phyloP scores from a whole-genome alignment of 92 coral and sea anemone species.

The Plumapathes pennacea region DNA sequence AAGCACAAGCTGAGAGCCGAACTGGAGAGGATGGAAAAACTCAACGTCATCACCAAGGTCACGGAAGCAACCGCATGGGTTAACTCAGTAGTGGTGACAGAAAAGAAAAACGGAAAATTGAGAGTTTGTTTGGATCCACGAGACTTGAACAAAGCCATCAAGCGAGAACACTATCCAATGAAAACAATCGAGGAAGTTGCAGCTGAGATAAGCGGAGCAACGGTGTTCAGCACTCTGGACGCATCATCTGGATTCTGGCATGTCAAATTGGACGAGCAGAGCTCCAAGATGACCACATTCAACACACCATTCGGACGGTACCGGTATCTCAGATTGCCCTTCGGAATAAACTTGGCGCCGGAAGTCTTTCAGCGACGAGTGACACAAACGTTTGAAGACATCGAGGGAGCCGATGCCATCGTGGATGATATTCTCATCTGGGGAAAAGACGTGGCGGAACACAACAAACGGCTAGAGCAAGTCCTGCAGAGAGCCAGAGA shows the following conservation, averaged over 20 bases:
- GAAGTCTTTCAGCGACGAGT: constrained; percentile 8
- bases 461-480: constrained; percentile 10
- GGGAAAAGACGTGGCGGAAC: neutral
- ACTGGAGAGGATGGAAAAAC: too few relatives aligned
- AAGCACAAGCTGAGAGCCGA: constrained; percentile 13
- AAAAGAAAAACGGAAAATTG: constrained; percentile 25
- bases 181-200: constrained; percentile 27
- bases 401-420: neutral
- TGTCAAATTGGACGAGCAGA: neutral
- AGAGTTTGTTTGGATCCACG: constrained; percentile 21
- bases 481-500: constrained; percentile 5
- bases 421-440: constrained; percentile 3
- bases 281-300: constrained; percentile 5
- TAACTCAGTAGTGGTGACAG: constrained; percentile 20
- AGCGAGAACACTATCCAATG: constrained; percentile 32
- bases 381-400: constrained; percentile 12
- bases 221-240: constrained; percentile 14
- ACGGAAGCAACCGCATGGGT: constrained; percentile 31
- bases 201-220: constrained; percentile 5
- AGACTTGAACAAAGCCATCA: constrained; percentile 11
- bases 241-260: constrained; percentile 24
- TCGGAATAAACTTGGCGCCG: constrained; percentile 8
- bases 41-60: constrained; percentile 21
- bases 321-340: constrained; percentile 7
- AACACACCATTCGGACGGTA: constrained; percentile 8